A percentile compares a stretch with the other conserved stretches of the same genome.
These are phyloP conservation scores for Apis florea DNA, from an alignment of 1,140 invertebrate genomes.

Conservation along the genomic window DNA sequence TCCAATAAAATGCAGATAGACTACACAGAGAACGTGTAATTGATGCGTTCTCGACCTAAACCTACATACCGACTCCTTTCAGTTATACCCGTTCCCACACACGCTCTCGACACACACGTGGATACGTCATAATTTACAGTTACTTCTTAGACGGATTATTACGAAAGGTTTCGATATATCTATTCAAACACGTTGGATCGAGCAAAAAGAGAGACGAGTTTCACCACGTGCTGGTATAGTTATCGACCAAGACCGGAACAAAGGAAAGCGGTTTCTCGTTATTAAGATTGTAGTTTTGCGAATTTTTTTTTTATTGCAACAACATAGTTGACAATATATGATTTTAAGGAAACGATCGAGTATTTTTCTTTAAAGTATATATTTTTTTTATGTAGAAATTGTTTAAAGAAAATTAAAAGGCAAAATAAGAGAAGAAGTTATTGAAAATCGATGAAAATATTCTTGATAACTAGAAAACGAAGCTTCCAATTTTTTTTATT, in stretches of 20 bases:
- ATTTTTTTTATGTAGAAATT: too few relatives aligned
- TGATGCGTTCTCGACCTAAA: slow-evolving; percentile 66
- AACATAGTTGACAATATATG: too few relatives aligned
- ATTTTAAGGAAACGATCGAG: too few relatives aligned
- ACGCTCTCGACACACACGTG: slow-evolving; percentile 48
- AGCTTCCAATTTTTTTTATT: too few relatives aligned
- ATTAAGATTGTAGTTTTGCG: neutral
- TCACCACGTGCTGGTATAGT: neutral
- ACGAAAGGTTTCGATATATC: slow-evolving; percentile 30
- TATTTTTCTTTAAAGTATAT: too few relatives aligned
- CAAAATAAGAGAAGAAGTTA: too few relatives aligned
- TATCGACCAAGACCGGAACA: neutral
- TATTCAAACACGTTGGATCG: slow-evolving; percentile 30
- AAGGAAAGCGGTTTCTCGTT: neutral
- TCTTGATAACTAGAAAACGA: too few relatives aligned
- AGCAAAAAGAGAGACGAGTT: neutral
- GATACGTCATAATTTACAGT: slow-evolving; percentile 65
- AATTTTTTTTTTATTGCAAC: too few relatives aligned
- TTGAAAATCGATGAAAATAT: too few relatives aligned
- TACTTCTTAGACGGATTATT: slow-evolving; percentile 54
- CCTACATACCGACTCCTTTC: slow-evolving; percentile 57
- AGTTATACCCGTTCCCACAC: slow-evolving; percentile 35
- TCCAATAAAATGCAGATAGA: slow-evolving; percentile 42
- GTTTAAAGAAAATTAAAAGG: too few relatives aligned
- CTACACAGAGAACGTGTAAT: slow-evolving; percentile 62